Evolutionary conservation across 2,113 vertebrate species (phyloP).

Genomic region (Tyrannus savana): DNA sequence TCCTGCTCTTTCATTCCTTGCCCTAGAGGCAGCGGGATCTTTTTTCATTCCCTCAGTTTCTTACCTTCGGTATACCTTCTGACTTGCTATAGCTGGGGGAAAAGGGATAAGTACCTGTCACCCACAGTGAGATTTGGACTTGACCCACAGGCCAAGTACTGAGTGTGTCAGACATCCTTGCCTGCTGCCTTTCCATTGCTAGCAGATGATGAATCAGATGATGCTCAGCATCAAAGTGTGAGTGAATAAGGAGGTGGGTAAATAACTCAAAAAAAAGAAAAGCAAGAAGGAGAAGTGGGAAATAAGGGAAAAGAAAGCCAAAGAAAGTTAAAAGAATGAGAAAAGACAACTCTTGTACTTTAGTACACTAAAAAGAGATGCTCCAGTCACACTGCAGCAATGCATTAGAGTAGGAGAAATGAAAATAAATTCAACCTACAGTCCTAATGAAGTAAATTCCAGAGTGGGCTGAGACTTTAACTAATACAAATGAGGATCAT

Average conservation of each 20-base stretch:
- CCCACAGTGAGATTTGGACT: fast-evolving
- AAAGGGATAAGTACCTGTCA: not conserved
- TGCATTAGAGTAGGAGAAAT: conserved; percentile 53
- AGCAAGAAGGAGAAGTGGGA: not conserved
- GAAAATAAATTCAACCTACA: conserved; percentile 72
- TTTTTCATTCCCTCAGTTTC: not conserved
- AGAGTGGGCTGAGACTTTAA: conserved; percentile 72
- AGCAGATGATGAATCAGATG: not conserved
- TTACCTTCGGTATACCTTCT: not conserved
- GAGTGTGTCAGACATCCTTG: fast-evolving
- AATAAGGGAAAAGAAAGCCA: not conserved
- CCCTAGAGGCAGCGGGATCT: not conserved
- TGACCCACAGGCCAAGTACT: not conserved
- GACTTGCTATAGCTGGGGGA: too few species aligned
- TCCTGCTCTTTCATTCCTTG: not conserved
- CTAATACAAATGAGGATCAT: conserved; percentile 78
- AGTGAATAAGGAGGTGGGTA: not conserved
- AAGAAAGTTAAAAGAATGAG: conserved; percentile 15
- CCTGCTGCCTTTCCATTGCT: not conserved
- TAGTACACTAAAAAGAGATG: not conserved
- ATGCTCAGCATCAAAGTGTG: fast-evolving
- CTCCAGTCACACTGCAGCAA: conserved; percentile 48
- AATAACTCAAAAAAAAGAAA: not conserved
- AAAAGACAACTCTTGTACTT: conserved; percentile 22
- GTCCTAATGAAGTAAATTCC: conserved; percentile 72